phyloP scores from a whole-genome alignment of 1,140 invertebrate species.

The Plectus sambesii region DNA sequence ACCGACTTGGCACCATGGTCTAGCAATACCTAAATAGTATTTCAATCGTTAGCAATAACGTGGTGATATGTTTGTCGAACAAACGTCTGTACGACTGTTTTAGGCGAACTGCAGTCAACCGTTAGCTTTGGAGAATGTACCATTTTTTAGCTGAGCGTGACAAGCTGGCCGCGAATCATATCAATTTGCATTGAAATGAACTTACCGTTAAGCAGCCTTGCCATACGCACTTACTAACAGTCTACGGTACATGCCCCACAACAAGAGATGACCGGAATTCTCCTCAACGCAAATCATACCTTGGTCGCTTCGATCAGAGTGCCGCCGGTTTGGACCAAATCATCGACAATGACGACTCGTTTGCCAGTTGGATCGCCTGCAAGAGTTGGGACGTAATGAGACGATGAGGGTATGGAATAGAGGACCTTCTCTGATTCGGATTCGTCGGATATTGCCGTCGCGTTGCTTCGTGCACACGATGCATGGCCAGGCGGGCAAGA shows the following conservation, averaged over 20 bases:
- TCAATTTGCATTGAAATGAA: slow-evolving; percentile 2
- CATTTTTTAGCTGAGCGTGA: slow-evolving; percentile 5
- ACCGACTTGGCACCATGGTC: slow-evolving; percentile 41
- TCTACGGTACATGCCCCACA: too few species aligned
- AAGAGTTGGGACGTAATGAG: slow-evolving; percentile 9
- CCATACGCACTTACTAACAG: too few species aligned
- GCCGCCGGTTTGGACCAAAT: slow-evolving; percentile 48
- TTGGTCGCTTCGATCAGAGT: slow-evolving; percentile 47
- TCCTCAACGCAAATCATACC: slow-evolving; percentile 26
- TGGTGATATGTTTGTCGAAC: neutral
- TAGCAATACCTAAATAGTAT: slow-evolving; percentile 25
- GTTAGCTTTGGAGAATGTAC: neutral
- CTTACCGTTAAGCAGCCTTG: neutral
- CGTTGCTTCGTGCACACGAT: slow-evolving; percentile 47
- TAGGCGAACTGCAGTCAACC: neutral
- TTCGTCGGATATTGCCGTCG: slow-evolving; percentile 43
- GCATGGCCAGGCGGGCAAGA: slow-evolving; percentile 28
- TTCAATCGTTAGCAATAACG: neutral
- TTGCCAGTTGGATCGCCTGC: slow-evolving; percentile 43
- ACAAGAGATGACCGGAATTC: too few species aligned
- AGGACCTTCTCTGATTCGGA: slow-evolving; percentile 47
- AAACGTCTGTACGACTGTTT: neutral
- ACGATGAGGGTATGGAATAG: neutral
- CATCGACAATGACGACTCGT: slow-evolving; percentile 48
- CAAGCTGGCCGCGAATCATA: slow-evolving; percentile 2